A percentile compares a stretch with the other conserved stretches of the same genome.
phyloP scores from a whole-genome alignment of 2,888 invertebrate species.

The Synergus laeviventris region DNA sequence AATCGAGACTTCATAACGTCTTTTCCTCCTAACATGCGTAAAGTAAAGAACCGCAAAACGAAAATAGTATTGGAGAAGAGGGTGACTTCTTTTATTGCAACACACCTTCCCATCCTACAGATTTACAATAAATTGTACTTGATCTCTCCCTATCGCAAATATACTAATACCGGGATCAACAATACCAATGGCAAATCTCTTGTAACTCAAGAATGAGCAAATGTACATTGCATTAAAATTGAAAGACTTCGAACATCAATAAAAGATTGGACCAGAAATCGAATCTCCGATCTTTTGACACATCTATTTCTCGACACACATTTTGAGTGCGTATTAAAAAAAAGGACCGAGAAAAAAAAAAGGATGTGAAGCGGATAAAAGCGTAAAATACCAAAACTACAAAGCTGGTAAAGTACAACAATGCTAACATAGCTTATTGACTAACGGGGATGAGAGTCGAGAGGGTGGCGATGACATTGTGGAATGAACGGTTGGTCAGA shows the following conservation, averaged over 20 bases:
- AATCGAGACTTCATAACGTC: constrained; percentile 37
- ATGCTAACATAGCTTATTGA: constrained; percentile 66
- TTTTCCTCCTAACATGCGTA: constrained; percentile 20
- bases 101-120: constrained; percentile 3
- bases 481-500: constrained; percentile 32
- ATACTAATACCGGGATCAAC: neutral
- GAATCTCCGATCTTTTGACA: neutral
- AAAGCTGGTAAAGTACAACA: constrained; percentile 60
- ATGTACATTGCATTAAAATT: too few species aligned
- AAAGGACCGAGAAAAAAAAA: neutral
- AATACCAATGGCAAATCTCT: neutral
- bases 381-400: constrained; percentile 56
- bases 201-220: neutral
- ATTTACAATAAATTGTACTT: constrained; percentile 27
- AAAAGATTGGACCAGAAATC: too few species aligned
- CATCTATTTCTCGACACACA: constrained; percentile 8
- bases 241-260: too few species aligned
- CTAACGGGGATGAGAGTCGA: constrained; percentile 53
- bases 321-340: constrained; percentile 16
- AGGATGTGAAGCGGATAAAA: constrained; percentile 18
- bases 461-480: constrained; percentile 47
- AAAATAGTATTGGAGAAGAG: constrained; percentile 34
- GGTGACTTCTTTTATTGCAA: constrained; percentile 31
- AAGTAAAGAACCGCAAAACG: constrained; percentile 29
- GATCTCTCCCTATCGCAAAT: neutral